Base-by-base conservation (phyloP, 2,888 invertebrate genomes). In the Anthophora plumipes region DNA sequence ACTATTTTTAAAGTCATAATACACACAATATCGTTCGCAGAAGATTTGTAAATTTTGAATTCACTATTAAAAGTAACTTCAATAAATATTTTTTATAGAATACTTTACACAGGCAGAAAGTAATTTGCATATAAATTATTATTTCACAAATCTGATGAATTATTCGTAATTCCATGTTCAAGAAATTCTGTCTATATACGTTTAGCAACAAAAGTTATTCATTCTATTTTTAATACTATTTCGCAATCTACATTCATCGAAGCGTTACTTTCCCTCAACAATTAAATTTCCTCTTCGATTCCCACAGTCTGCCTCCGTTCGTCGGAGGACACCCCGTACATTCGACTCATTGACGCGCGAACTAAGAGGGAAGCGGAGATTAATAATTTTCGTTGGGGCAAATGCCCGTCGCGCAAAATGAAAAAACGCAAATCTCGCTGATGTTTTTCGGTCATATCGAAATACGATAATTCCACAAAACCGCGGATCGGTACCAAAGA, bases 351-450 rank as follows among this genome's bases (percentile, higher is more conserved):
- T 77, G 70, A 73, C 11, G 54, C 22, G 60, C 50, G 39, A 71
- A 61, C 22, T 71, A 61, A 57, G 52, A 69, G 41, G 57, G 54
- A 71, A 60, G 37, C 25, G 63, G 46, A 66, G 57, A 67, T 73
- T 76, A 63, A 59, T 63, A 22, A 67, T 66, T 63, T 57, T 60
- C 66, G 41, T 41, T 20, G 69, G 48, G 59, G 61, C 83, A 60
- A 71, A 57, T 70, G 68, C 60, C 60, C 41, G 52, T 67, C 72
- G 68, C 79, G 75, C 48, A 74, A 79, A 84, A 72, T 85, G 71
- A 71, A 78, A 87, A 83, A 55, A 31, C 55, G 7, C 11, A 31
- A 57, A 12, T 11, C 41, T 9, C 48, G 31, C 17, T 17, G 52
- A 14, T 50, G 22, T 60, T 22, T 50, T 60, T 50, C 39, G 60